Conservation (phyloP, 2,888 invertebrate genomes). For the Diachrysia chrysitis region DNA sequence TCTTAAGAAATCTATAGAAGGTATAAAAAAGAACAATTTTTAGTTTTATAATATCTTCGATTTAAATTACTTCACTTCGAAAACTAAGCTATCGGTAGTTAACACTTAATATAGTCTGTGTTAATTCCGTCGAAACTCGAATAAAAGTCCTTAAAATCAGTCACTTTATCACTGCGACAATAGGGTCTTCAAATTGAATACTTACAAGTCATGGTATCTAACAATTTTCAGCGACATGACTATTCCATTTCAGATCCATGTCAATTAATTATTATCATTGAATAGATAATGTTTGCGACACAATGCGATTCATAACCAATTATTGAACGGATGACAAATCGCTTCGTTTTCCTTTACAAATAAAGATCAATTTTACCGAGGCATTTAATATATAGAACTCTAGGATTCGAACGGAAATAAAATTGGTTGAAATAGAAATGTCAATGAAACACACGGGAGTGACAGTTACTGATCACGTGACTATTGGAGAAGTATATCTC, state of each 20-base stretch:
- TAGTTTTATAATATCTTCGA: neutral
- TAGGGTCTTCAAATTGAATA: neutral
- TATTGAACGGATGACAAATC: slow-evolving; percentile 20
- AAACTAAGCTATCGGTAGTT: neutral
- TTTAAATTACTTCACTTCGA: neutral
- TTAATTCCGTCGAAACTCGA: neutral
- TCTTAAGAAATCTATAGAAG: slow-evolving; percentile 21
- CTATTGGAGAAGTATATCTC: neutral
- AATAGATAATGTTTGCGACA: slow-evolving; percentile 26
- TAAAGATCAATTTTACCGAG: slow-evolving; percentile 18
- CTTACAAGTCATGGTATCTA: neutral
- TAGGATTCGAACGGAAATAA: neutral
- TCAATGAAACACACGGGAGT: neutral
- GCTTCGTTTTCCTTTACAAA: slow-evolving; percentile 9
- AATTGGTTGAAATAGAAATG: neutral
- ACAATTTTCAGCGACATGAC: slow-evolving; percentile 22
- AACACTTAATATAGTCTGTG: neutral
- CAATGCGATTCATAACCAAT: slow-evolving; percentile 24
- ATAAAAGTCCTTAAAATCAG: too few species aligned
- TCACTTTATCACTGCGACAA: neutral
- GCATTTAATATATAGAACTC: slow-evolving; percentile 10
- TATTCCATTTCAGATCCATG: slow-evolving; percentile 37
- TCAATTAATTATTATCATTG: slow-evolving; percentile 33
- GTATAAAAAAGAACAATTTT: slow-evolving; percentile 8
- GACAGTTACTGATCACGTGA: neutral